phyloP scores from a whole-genome alignment of 2,113 vertebrate genomes.

The Scortum barcoo region DNA sequence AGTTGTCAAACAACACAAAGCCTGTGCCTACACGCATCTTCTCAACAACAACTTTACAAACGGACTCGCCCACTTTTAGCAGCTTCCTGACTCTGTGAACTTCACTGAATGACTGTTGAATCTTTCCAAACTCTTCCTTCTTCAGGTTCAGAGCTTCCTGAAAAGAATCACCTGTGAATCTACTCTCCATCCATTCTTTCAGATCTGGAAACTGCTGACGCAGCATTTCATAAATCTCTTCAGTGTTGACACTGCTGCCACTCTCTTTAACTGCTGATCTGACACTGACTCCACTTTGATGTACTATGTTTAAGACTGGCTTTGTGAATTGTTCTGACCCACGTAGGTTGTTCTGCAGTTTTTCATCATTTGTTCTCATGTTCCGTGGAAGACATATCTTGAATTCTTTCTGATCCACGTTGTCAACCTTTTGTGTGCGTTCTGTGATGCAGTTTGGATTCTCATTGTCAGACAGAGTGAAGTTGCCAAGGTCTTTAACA shows the following conservation, averaged over 20 bases:
- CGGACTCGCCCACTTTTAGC: neutral
- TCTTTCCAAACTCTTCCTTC: constrained; percentile 57
- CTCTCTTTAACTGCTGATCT: neutral
- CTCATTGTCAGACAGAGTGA: too few species aligned
- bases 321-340: rapidly evolving
- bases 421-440: too few species aligned
- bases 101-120: constrained; percentile 35
- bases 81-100: constrained; percentile 24
- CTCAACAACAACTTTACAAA: neutral
- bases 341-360: neutral
- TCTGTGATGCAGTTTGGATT: too few species aligned
- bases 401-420: too few species aligned
- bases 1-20: constrained; percentile 46
- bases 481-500: too few species aligned
- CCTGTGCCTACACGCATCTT: neutral
- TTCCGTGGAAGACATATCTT: too few species aligned
- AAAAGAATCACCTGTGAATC: neutral
- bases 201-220: neutral
- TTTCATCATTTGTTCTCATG: too few species aligned
- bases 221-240: neutral
- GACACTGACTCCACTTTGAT: neutral
- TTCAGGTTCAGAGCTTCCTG: neutral
- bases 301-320: rapidly evolving
- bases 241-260: rapidly evolving
- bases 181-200: neutral